Base-by-base conservation (phyloP, 2,113 vertebrate species). In the Sphaerodactylus townsendi region DNA sequence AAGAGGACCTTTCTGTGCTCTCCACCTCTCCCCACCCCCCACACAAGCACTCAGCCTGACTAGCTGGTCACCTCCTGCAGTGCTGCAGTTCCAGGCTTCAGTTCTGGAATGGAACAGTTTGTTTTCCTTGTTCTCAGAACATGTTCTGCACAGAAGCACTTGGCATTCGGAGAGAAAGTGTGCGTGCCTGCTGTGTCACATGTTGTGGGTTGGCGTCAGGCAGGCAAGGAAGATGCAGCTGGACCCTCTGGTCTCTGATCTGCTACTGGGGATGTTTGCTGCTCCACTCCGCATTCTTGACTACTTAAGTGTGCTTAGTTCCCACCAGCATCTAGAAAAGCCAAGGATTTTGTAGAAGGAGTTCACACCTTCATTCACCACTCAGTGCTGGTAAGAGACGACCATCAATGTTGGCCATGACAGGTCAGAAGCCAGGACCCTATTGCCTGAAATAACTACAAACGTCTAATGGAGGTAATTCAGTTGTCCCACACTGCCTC, bases 71-170 rank as follows among this genome's bases (percentile, higher is more conserved):
- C 25, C 50, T 48, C 50, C 79, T 59, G 64, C 48, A 53, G 64
- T 23, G 48, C 39, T 23, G 76, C 56, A 56, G 64, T 77, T 81
- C 79, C 17, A 30, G 64, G 64, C 64, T 71, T n/a, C 80, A 64
- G 11, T 71, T 59, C 72, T 82, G 74, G 66, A 33, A 64, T 71
- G 80, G 79, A 82, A 86, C 85, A 82, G 33, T 21, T 79, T 86
- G 85, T 86, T 70, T 79, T 71, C 73, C 74, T 77, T 82, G 74
- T 77, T 64, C 66, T 64, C n/a, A 19, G 85, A 82, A 77, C 50
- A 77, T 64, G 53, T 81, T 81, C 72, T 69, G 19, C 33, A 70
- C 48, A 70, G 48, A 70, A 50, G 72, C 64, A 81, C 73, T 82
- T 41, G 28, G 39, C 3, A 13, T 82, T 71, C 79, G 10, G 53